Evolutionary conservation across 1,140 invertebrate species (phyloP).

Genomic region (Palaemon carinicauda): DNA sequence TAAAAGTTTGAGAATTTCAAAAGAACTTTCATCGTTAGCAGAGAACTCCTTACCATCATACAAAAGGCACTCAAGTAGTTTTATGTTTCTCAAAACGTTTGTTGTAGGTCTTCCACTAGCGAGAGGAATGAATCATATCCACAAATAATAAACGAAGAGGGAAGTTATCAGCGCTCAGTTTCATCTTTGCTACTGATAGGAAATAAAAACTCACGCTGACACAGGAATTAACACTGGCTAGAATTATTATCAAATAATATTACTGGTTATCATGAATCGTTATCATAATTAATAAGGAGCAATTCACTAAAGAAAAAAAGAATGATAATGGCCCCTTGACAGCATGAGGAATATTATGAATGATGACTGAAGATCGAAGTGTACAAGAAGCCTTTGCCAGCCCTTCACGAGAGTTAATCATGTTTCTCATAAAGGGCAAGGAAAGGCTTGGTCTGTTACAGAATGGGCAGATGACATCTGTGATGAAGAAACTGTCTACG

Average conservation of each 20-base stretch:
- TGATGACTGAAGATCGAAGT: no score
- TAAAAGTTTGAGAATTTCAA: not conserved
- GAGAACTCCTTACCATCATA: constrained; percentile 27
- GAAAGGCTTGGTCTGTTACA: no score
- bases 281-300: not conserved
- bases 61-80: constrained; percentile 27
- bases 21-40: not conserved
- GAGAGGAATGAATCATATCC: constrained; percentile 22
- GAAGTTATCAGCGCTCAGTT: not conserved
- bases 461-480: no score
- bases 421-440: no score
- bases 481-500: no score
- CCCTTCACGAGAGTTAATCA: no score
- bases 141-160: not conserved
- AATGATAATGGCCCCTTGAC: not conserved
- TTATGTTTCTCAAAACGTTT: no score
- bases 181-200: not conserved
- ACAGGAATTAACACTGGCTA: no score
- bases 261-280: not conserved
- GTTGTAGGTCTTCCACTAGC: constrained; percentile 15
- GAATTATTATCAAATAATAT: no score
- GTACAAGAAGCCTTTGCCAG: no score
- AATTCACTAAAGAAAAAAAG: not conserved
- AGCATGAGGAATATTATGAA: constrained; percentile 5
- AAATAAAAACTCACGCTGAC: no score